These are phyloP conservation scores for Riptortus pedestris DNA, from an alignment of 1,140 invertebrate species.

Conservation along the genomic window DNA sequence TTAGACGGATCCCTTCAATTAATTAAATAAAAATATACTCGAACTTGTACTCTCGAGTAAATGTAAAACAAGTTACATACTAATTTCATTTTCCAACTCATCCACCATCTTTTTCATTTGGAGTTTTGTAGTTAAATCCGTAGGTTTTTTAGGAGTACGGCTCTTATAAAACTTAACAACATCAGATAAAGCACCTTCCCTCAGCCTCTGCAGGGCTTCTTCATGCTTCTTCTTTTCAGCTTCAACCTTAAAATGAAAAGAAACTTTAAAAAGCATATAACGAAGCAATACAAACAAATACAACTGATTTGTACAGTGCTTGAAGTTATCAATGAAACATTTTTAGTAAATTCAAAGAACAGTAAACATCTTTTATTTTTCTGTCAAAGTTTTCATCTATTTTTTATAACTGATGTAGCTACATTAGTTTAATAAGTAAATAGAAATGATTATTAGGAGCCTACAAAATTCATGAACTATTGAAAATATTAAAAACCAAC, in stretches of 20 bases:
- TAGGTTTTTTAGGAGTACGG: constrained; percentile 53
- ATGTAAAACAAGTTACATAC: constrained; percentile 38
- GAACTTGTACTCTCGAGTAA: too few species aligned
- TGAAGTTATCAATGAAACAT: constrained; percentile 9
- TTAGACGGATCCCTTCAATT: too few species aligned
- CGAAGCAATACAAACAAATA: constrained; percentile 5
- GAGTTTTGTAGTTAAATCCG: constrained; percentile 55
- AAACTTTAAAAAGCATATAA: too few species aligned
- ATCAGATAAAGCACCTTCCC: constrained; percentile 46
- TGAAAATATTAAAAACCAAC: too few species aligned
- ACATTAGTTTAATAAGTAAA: too few species aligned
- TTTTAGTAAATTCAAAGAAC: constrained; percentile 2
- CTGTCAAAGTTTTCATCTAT: too few species aligned
- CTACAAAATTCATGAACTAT: too few species aligned
- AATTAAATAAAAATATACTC: too few species aligned
- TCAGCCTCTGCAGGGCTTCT: constrained; percentile 48
- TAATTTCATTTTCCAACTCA: constrained; percentile 66
- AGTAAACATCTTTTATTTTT: not conserved
- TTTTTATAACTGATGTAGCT: too few species aligned
- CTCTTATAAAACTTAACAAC: constrained; percentile 45
- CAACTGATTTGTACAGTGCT: not conserved
- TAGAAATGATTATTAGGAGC: too few species aligned
- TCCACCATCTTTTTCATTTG: constrained; percentile 67
- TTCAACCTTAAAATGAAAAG: constrained; percentile 42
- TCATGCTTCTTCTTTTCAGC: constrained; percentile 48